Conservation (phyloP, 2,797 vertebrate species). For the Protosalanx chinensis region DNA sequence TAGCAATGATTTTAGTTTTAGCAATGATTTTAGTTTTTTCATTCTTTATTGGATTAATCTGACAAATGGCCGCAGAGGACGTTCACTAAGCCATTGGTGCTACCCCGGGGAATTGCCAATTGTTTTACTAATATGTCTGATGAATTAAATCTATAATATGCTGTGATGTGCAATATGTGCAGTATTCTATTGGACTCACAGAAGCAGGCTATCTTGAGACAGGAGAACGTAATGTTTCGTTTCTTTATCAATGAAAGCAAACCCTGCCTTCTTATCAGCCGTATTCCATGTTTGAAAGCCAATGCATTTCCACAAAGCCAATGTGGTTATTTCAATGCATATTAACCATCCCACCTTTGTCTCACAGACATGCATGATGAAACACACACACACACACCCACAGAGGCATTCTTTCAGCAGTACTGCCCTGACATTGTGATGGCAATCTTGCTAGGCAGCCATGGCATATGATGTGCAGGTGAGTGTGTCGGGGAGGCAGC, state of each 20-base stretch:
- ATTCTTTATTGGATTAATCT: too few species aligned
- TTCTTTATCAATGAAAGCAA: background rate
- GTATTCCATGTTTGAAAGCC: background rate
- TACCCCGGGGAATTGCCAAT: too few species aligned
- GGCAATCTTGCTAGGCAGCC: conserved; percentile 9
- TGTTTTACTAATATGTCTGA: too few species aligned
- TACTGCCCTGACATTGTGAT: background rate
- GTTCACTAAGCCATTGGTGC: too few species aligned
- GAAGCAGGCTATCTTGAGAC: too few species aligned
- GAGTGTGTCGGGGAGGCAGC: background rate
- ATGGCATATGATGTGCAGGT: conserved; percentile 9
- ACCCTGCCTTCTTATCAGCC: background rate
- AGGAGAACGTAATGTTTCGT: too few species aligned
- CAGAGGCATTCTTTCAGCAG: background rate
- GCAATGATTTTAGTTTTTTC: too few species aligned
- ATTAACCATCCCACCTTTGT: background rate
- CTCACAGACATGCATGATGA: background rate
- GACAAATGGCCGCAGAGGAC: too few species aligned
- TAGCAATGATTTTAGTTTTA: too few species aligned
- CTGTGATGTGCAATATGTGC: too few species aligned
- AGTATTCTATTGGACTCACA: too few species aligned
- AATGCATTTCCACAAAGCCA: background rate
- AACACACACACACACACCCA: background rate
- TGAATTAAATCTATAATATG: too few species aligned
- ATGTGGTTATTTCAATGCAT: background rate